Conservation (phyloP, 2,113 vertebrate genomes). For the Chionis minor region DNA sequence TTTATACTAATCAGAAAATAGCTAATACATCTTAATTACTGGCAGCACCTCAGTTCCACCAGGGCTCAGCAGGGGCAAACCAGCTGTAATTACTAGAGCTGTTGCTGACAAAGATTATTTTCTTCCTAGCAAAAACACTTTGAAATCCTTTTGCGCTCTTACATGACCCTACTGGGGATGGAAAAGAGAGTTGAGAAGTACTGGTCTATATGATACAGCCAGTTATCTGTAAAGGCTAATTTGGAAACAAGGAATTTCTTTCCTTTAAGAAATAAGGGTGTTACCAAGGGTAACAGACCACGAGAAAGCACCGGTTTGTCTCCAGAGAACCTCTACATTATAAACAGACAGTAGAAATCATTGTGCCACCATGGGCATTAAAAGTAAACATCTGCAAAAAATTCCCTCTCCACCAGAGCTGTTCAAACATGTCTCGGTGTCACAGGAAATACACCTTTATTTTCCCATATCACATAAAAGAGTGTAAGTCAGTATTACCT, state of each 20-base stretch:
- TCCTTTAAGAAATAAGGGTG: not conserved
- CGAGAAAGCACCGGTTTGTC: not conserved
- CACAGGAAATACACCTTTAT: not conserved
- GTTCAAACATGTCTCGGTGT: not conserved
- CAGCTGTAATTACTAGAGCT: slow-evolving; percentile 1
- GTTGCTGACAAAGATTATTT: not conserved
- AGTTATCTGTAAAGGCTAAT: not conserved
- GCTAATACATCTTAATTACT: slow-evolving; percentile 12
- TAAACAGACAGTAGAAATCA: not conserved
- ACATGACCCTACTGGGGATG: not conserved
- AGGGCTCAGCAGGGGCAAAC: not conserved
- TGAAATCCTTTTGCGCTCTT: not conserved
- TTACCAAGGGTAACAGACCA: not conserved
- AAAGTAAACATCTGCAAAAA: not conserved
- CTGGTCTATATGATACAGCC: not conserved
- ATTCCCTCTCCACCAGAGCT: not conserved
- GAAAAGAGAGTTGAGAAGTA: not conserved
- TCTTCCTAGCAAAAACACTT: not conserved
- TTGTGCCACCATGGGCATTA: not conserved
- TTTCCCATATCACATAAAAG: fast-evolving
- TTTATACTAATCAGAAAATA: slow-evolving; percentile 28
- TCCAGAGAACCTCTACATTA: not conserved
- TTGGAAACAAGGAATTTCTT: not conserved
- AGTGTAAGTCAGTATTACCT: not conserved
- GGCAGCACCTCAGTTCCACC: not conserved